Evolutionary conservation across 2,888 invertebrate genomes (phyloP).

Genomic region (Aphidoletes aphidimyza): DNA sequence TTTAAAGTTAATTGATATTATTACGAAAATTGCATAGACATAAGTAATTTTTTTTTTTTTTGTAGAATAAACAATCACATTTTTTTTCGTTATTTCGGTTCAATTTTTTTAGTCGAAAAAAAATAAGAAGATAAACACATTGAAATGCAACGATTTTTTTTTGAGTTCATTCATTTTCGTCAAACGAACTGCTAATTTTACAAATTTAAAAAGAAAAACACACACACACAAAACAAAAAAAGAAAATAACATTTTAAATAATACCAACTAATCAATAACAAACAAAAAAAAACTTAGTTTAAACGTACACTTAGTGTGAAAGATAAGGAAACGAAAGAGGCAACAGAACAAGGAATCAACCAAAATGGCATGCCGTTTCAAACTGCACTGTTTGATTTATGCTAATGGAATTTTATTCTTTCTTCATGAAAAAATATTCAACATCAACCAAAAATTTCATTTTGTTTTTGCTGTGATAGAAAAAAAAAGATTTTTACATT

Average conservation of each 20-base stretch:
- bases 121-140: not conserved
- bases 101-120: not conserved
- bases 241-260: too few species aligned
- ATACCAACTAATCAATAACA: not conserved
- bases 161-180: not conserved
- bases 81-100: slow-evolving; percentile 14
- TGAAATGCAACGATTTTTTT: not conserved
- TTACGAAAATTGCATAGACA: slow-evolving; percentile 32
- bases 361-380: too few species aligned
- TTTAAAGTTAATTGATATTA: slow-evolving; percentile 26
- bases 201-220: too few species aligned
- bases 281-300: not conserved
- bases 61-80: not conserved
- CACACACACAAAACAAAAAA: not conserved
- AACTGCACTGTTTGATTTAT: not conserved
- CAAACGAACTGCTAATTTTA: slow-evolving; percentile 39
- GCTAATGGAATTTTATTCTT: not conserved
- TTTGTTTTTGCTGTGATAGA: slow-evolving; percentile 51
- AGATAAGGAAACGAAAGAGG: not conserved
- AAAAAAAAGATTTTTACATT: not conserved
- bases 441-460: slow-evolving; percentile 30
- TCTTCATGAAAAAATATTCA: not conserved
- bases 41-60: slow-evolving; percentile 4
- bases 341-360: slow-evolving; percentile 4
- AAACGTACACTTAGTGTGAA: not conserved